These are phyloP conservation scores for Danaus plexippus DNA, from an alignment of 1,140 invertebrate genomes.

Conservation along the genomic window DNA sequence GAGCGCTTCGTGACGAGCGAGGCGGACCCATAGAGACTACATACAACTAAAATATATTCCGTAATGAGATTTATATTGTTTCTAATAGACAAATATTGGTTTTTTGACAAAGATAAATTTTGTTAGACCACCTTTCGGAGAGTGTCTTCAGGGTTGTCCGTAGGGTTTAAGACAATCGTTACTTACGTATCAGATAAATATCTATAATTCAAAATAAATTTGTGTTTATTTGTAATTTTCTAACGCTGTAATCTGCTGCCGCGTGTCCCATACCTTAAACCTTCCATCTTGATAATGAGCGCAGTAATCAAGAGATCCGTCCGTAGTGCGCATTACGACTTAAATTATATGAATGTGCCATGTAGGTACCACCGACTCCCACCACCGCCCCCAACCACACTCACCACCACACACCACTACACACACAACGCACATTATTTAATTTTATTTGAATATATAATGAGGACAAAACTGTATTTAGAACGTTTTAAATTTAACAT, in stretches of 20 bases:
- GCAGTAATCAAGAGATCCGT: constrained; percentile 11
- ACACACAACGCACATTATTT: constrained; percentile 4
- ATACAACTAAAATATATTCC: not conserved
- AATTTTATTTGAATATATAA: constrained; percentile 1
- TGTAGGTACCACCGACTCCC: constrained; percentile 2
- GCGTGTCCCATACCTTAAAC: not conserved
- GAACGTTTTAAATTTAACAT: no score
- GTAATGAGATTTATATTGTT: no score
- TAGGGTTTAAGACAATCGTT: no score
- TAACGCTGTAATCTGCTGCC: no score
- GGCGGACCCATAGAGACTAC: not conserved
- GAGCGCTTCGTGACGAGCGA: constrained; percentile 7
- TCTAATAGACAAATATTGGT: no score
- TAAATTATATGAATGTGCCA: not conserved
- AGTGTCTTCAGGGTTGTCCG: not conserved
- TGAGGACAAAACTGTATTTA: not conserved
- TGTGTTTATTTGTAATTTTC: no score
- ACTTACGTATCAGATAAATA: no score
- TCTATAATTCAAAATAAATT: no score
- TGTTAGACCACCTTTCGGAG: constrained; percentile 1
- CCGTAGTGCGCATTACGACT: not conserved
- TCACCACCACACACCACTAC: no score
- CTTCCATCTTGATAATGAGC: constrained; percentile 21
- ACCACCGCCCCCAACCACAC: not conserved
- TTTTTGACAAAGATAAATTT: not conserved